These are phyloP conservation scores for Silurus aristotelis DNA, from an alignment of 2,797 vertebrate species.

Conservation along the genomic window DNA sequence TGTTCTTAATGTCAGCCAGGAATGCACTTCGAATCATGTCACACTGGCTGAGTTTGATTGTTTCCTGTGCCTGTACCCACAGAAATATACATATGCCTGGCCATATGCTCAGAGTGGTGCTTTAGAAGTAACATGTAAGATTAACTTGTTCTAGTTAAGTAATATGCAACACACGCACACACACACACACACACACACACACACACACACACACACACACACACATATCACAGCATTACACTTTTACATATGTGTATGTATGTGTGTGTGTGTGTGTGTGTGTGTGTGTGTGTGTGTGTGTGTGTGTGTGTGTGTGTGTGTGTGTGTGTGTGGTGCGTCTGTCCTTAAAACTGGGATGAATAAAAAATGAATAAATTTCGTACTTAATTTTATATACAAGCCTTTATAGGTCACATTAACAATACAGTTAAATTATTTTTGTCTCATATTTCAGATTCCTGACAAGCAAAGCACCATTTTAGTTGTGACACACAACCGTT, in stretches of 20 bases:
- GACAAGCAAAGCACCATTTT: neutral
- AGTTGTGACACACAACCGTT: neutral
- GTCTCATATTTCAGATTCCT: neutral
- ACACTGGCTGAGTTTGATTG: neutral
- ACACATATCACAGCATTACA: neutral
- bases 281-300: neutral
- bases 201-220: neutral
- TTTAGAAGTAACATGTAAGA: neutral
- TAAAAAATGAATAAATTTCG: neutral
- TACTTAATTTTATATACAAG: neutral
- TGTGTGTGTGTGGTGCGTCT: no score
- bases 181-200: neutral
- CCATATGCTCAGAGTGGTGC: slow-evolving; percentile 5
- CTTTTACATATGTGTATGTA: neutral
- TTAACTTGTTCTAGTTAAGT: neutral
- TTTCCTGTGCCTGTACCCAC: neutral
- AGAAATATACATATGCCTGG: neutral
- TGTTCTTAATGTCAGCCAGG: slow-evolving; percentile 39
- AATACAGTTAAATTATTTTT: neutral
- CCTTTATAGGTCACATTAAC: neutral
- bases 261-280: no score
- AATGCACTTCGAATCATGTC: slow-evolving; percentile 12
- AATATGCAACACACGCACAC: neutral
- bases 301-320: neutral
- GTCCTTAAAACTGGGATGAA: neutral